Evolutionary conservation across 2,797 vertebrate genomes (phyloP), one percentile per base, ranked within the genome.

Genomic region (Propithecus deckenii): DNA sequence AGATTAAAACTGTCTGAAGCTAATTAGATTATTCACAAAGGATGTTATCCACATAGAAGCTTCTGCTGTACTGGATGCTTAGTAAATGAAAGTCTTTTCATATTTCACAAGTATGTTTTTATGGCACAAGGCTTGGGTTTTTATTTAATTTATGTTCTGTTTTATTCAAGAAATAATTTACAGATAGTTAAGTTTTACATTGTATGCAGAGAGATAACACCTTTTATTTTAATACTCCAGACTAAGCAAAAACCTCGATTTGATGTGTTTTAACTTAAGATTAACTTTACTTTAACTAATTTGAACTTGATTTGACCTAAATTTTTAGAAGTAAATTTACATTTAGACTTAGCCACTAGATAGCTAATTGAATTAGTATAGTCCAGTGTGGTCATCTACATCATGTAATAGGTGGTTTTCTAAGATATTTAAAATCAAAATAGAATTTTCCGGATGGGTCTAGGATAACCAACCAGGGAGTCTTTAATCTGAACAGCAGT

Each of bases 101-200:
- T 78, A 90, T 69, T 95, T 71, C 48, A 78, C 76, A 88, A 72
- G 89, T 96, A 35, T 30, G 72, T 93, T 93, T 71, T 69, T 83
- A 87, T 88, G 61, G 30, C 41, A 88, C 5, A 85, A 72, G 4
- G 52, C 71, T 75, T 90, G 76, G 7, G 8, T n/a, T 96, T 86
- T 74, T 57, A 43, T n/a, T 85, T 86, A 67, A 4, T 85, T 88
- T 50, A 52, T 84, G 6, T 20, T 10, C 30, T 80, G 2, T 46
- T 90, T 81, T 91, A 75, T 41, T 96, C 57, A 76, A 84, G 57
- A 93, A 88, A 75, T 67, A 48, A 61, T 89, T 89, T 80, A 94
- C 91, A 80, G 57, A 84, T 15, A 80, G 38, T 65, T 95, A 93
- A 84, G 63, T 86, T 74, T 92, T 75, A 63, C 13, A 67, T 86